These are phyloP conservation scores for Fissipunctia ypsillon DNA, from an alignment of 2,888 invertebrate species.

Conservation along the genomic window DNA sequence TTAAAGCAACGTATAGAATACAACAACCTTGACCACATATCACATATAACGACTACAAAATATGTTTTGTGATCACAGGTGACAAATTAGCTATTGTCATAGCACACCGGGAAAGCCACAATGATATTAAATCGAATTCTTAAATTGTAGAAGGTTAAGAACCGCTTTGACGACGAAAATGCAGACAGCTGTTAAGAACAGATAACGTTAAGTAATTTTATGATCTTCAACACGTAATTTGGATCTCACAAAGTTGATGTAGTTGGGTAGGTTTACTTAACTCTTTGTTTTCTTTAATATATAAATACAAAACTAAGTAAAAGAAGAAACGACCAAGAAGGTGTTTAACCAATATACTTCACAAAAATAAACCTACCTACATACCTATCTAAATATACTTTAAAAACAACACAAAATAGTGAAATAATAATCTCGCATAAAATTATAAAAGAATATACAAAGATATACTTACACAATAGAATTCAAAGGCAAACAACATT, in stretches of 20 bases:
- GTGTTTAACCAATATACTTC: neutral
- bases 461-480: neutral
- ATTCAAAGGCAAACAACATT: constrained; percentile 3
- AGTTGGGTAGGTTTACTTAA: neutral
- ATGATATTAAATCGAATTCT: neutral
- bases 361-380: no score
- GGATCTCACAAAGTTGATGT: neutral
- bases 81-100: constrained; percentile 38
- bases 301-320: constrained; percentile 9
- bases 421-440: neutral
- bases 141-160: constrained; percentile 11
- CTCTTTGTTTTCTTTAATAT: constrained; percentile 20
- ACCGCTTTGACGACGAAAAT: constrained; percentile 3
- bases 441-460: neutral
- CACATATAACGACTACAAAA: constrained; percentile 12
- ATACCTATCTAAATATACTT: neutral
- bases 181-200: neutral
- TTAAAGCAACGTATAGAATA: neutral
- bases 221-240: neutral
- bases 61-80: constrained; percentile 20
- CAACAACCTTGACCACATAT: constrained; percentile 21
- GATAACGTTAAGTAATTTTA: neutral
- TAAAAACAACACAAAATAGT: neutral
- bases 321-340: neutral
- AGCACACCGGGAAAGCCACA: neutral